Evolutionary conservation across 2,888 invertebrate species (phyloP), one percentile per base, ranked within the genome.

Genomic region (Boloria selene): DNA sequence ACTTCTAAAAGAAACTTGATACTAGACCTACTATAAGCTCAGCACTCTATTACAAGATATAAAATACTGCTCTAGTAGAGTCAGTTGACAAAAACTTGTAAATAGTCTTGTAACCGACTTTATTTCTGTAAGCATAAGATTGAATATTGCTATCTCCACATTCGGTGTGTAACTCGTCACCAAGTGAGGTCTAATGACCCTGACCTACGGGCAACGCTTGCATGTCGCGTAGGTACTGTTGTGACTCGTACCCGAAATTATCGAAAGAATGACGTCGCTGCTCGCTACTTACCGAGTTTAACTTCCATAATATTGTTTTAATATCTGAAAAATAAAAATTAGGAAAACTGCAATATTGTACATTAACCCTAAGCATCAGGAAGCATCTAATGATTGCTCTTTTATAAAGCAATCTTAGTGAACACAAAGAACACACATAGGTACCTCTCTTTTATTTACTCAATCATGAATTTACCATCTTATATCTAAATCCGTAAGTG

Each of bases 161-260:
- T 45, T n/a, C n/a, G 6, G 22, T 56, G 49, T 17, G 59, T 59
- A 31, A 49, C 26, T 55, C 62, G 61, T 55, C 47, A 55, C 51
- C 54, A 42, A 58, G 61, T 56, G 26, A 61, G 58, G 67, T 69
- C 61, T 69, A 64, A 67, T 69, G 67, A 69, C 69, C 67, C 61
- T 61, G 61, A 67, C 69, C 58, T 69, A 69, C 54, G 60, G 47
- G 26, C 63, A 65, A 47, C 18, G 61, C 60, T 64, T 67, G 51
- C 26, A 61, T 56, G 73, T 70, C 59, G 51, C 22, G 63, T 22
- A 22, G 22, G 22, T 62, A 55, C 56, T 63, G 60, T 49, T 63
- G 63, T 50, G 51, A 55, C 54, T 42, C 51, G 38, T 55, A 31
- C 18, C 13, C 44, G 53, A 51, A 26, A n/a, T 26, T 38, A n/a